Conservation (phyloP, 2,113 vertebrate species). For the Electrona antarctica region DNA sequence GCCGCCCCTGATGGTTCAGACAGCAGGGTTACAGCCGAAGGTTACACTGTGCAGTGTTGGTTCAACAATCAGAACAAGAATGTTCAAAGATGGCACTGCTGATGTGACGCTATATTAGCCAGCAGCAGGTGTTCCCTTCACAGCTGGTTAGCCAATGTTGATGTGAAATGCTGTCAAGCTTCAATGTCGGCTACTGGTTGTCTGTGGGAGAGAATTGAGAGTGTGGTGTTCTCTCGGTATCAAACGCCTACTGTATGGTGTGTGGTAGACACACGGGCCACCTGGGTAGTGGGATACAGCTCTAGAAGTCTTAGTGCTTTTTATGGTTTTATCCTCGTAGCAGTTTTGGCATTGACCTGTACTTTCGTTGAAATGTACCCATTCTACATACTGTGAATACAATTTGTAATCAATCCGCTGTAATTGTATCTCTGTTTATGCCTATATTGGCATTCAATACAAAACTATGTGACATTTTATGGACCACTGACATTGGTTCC, state of each 20-base stretch:
- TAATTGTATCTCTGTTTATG: not conserved
- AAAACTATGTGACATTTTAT: not conserved
- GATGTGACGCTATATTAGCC: conserved; percentile 62
- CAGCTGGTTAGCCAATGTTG: conserved; percentile 61
- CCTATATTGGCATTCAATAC: not conserved
- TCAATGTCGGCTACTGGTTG: conserved; percentile 43
- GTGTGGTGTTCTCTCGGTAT: conserved; percentile 32
- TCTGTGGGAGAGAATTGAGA: conserved; percentile 8
- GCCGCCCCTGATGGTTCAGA: not conserved
- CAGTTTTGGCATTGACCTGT: too few species aligned
- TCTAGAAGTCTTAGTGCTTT: not conserved
- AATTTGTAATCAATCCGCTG: too few species aligned
- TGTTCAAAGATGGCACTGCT: conserved; percentile 43
- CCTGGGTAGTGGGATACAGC: conserved; percentile 4
- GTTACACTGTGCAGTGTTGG: not conserved
- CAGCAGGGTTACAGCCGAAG: not conserved
- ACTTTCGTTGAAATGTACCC: too few species aligned
- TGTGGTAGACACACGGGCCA: conserved; percentile 32
- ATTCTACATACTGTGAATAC: too few species aligned
- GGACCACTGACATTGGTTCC: not conserved
- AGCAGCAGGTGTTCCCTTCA: conserved; percentile 70
- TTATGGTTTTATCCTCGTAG: too few species aligned
- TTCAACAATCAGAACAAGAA: conserved; percentile 52
- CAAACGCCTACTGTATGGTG: conserved; percentile 43
- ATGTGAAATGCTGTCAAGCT: conserved; percentile 57